Evolutionary conservation across 2,888 invertebrate species (phyloP), one percentile per base, ranked within the genome.

Genomic region (Phorcus lineatus): DNA sequence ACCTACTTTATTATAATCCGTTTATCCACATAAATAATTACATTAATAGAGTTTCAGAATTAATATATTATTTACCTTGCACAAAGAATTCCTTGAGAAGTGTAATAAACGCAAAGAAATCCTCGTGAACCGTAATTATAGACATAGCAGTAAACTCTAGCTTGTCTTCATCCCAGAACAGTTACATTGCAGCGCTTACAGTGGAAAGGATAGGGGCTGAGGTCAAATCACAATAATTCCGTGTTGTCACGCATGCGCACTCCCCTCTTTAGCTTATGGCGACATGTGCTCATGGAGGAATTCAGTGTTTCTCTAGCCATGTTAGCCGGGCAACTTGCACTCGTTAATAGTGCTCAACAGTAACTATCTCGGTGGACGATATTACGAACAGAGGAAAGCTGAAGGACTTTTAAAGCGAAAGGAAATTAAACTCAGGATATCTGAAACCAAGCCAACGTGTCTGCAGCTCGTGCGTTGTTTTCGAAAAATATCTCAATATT

Each of bases 251-350:
- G 87, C 91, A 89, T 89, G 91, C 91, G 88, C 84, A 82, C 16
- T 84, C 75, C 78, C 82, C 82, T 84, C 84, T 81, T 81, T 83
- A 84, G 82, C 86, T 86, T 88, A 91, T 91, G 91, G 91, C 91
- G 91, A 91, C 91, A 91, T 91, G 91, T 91, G 91, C 90, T 88
- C 83, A 70, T 81, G 74, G 81, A 79, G 84, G 84, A 83, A 83
- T 77, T 78, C 54, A 40, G 62, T 80, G 53, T 86, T 84, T 86
- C 81, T 81, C 81, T 74, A 80, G 86, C 85, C 86, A 87, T 86
- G 86, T 86, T 85, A 66, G 82, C 79, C 80, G 53, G 53, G 57
- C 80, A 80, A 84, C 81, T 62, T 62, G 62, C 62, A 62, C 62
- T 62, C 28, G 16, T 31, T 13, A 62, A 9, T 62, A 62, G 62